Conservation (phyloP, 2,113 vertebrate genomes). For the Acanthisitta chloris region DNA sequence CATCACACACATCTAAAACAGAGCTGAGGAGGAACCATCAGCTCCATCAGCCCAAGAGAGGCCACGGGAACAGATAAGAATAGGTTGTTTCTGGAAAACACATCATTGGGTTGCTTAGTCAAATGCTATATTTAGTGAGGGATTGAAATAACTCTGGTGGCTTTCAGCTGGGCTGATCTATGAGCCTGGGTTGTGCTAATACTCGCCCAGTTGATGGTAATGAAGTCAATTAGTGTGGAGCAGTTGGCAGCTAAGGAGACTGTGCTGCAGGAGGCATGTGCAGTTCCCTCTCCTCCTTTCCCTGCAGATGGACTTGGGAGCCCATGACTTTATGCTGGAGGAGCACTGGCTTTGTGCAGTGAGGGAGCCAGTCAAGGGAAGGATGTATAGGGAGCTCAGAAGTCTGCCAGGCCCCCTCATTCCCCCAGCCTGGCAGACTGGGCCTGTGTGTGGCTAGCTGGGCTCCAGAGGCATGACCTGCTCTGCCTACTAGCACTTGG, state of each 20-base stretch:
- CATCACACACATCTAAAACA: background rate
- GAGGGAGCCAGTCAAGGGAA: background rate
- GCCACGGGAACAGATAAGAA: background rate
- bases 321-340: accelerated
- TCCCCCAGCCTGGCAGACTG: background rate
- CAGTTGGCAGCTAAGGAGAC: background rate
- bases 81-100: conserved; percentile 14
- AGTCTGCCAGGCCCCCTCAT: background rate
- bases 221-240: background rate
- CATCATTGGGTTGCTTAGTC: background rate
- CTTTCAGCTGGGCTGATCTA: background rate
- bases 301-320: background rate
- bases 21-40: background rate
- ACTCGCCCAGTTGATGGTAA: background rate
- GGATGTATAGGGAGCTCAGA: background rate
- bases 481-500: background rate
- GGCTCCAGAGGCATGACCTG: background rate
- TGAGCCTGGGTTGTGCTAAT: background rate
- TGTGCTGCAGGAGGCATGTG: background rate
- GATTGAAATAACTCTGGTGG: background rate
- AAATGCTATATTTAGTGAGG: background rate
- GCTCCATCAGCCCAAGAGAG: background rate
- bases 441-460: accelerated
- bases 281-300: background rate
- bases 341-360: background rate